A percentile compares a stretch with the other conserved stretches of the same genome.
Evolutionary conservation across 2,888 invertebrate species (phyloP).

Genomic region (Pycnomerus fuliginosus): DNA sequence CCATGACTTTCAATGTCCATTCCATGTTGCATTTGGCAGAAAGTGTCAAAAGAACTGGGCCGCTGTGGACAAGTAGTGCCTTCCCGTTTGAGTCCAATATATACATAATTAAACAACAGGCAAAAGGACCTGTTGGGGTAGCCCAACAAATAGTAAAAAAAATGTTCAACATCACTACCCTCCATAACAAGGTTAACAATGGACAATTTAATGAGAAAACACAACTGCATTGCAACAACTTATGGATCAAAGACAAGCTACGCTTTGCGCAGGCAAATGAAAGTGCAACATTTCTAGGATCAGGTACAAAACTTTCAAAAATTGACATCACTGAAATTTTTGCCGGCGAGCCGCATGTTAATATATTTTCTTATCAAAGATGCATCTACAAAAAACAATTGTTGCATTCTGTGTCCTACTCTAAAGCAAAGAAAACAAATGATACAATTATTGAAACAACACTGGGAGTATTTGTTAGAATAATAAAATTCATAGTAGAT

Average conservation of each 20-base stretch:
- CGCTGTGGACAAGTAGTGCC: not conserved
- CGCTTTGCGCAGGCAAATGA: not conserved
- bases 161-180: not conserved
- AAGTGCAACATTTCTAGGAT: not conserved
- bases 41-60: too few species aligned
- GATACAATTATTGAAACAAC: conserved; percentile 1
- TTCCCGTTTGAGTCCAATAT: not conserved
- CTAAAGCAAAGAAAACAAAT: not conserved
- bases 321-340: too few species aligned
- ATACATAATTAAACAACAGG: not conserved
- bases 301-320: not conserved
- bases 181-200: not conserved
- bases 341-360: not conserved
- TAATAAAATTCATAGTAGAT: not conserved
- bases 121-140: not conserved
- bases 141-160: not conserved
- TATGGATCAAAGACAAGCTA: not conserved
- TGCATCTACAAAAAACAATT: not conserved
- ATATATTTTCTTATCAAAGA: not conserved
- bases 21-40: not conserved
- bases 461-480: not conserved
- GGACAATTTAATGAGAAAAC: conserved; percentile 1
- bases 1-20: conserved; percentile 1
- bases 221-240: not conserved
- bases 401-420: not conserved